Evolutionary conservation across 1,140 invertebrate genomes (phyloP).

Genomic region (Drosophila lowei): DNA sequence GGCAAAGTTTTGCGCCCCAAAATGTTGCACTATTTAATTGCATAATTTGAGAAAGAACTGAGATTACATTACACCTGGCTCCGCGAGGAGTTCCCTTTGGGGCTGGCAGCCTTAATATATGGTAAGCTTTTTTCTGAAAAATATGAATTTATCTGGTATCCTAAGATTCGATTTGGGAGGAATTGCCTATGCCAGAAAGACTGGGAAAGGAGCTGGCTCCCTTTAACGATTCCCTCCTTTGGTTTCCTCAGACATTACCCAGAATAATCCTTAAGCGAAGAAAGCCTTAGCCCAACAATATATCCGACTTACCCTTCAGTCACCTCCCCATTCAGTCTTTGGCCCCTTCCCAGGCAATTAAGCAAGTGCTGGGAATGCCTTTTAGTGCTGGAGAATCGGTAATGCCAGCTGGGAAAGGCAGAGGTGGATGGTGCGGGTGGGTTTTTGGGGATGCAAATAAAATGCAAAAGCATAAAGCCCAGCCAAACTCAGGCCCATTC

Average conservation of each 20-base stretch:
- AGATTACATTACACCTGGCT: constrained; percentile 57
- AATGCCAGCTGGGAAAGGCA: not conserved
- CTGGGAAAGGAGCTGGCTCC: no score
- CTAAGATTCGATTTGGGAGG: no score
- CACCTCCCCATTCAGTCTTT: not conserved
- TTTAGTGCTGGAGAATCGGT: constrained; percentile 17
- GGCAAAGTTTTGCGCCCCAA: constrained; percentile 58
- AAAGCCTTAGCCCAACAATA: no score
- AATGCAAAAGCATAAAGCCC: constrained; percentile 77
- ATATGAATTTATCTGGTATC: no score
- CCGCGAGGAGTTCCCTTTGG: not conserved
- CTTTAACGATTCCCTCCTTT: no score
- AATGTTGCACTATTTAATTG: constrained; percentile 75
- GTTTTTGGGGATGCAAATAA: constrained; percentile 54
- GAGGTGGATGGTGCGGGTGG: constrained; percentile 7
- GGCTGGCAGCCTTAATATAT: no score
- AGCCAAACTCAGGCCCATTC: not conserved
- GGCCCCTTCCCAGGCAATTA: constrained; percentile 59
- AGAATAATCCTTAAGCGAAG: no score
- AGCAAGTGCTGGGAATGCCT: constrained; percentile 59
- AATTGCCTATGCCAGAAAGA: no score
- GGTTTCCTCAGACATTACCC: no score
- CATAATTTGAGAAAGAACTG: constrained; percentile 69
- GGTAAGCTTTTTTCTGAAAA: no score
- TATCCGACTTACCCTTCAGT: not conserved